Evolutionary conservation across 2,888 invertebrate species (phyloP), one percentile per base, ranked within the genome.

Genomic region (Drosophila neonasuta): DNA sequence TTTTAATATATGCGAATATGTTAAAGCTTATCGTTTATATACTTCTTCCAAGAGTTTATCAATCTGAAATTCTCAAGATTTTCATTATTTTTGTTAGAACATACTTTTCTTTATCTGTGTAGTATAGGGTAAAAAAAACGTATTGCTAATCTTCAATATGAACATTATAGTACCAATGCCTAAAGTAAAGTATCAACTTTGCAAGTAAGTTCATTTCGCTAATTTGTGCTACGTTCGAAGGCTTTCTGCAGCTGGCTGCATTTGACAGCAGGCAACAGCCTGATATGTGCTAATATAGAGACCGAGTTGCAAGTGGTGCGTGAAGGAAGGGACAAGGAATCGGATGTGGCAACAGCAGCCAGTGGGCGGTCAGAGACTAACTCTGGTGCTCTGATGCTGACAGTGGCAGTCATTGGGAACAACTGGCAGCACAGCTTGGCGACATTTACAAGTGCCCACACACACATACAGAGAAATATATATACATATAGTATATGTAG

Each of bases 141-240:
- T 6, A 24, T 6, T 24, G 24, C 6, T 24, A 6, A 6, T 24
- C 4, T 24, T 24, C 6, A 24, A 24, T 24, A 24, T 24, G 6
- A 6, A 24, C 24, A 24, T 24, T 24, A 5, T 20, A 24, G 6
- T 6, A 24, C 1, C 24, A 24, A 44, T 30, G 60, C 34, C 62
- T 50, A 55, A 65, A 65, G 59, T 73, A 68, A 54, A 41, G 41
- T 67, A 57, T 41, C 59, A 70, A 51, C 74, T 69, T 63, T 77
- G 68, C 63, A 68, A 77, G 42, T 63, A 57, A 58, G 34, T 41
- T 55, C 48, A 41, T 55, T 51, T 63, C 49, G 48, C 46, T 67
- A 74, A 75, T 48, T 56, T 58, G 56, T 29, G 67, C 11, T 46
- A 63, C 42, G 49, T 56, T 57, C 56, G 57, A 32, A 42, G 24